These are phyloP conservation scores for Sorex fumeus DNA, from an alignment of 2,113 vertebrate genomes.

Conservation along the genomic window DNA sequence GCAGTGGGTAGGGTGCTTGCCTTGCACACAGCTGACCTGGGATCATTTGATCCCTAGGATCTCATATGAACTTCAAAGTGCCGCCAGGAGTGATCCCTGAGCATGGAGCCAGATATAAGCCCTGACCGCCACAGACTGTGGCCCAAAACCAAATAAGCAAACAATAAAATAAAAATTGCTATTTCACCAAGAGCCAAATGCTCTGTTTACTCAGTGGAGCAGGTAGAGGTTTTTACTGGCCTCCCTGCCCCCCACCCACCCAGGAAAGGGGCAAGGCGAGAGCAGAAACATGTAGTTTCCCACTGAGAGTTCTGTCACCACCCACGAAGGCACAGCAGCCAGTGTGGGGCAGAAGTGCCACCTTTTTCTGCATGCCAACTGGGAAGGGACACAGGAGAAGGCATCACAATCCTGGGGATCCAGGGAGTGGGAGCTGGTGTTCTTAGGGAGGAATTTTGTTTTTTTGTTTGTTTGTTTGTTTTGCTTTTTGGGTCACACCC, in stretches of 20 bases:
- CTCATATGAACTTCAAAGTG: too few species aligned
- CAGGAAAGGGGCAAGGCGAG: not conserved
- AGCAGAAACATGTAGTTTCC: not conserved
- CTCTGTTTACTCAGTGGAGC: not conserved
- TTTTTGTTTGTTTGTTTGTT: too few species aligned
- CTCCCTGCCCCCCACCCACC: not conserved
- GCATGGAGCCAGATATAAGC: too few species aligned
- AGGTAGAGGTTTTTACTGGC: not conserved
- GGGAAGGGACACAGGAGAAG: not conserved
- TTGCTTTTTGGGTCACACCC: too few species aligned
- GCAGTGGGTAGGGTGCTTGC: too few species aligned
- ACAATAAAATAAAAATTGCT: too few species aligned
- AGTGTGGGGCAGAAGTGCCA: not conserved
- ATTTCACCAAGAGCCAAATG: not conserved
- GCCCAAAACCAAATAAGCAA: too few species aligned
- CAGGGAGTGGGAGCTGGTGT: not conserved
- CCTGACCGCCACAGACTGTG: too few species aligned
- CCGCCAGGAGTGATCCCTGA: too few species aligned
- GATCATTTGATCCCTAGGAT: too few species aligned
- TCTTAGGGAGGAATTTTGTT: slow-evolving; percentile 18
- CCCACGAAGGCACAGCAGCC: not conserved
- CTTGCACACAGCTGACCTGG: too few species aligned
- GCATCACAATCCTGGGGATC: not conserved
- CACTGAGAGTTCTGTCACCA: not conserved
- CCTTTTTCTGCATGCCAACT: not conserved